phyloP scores from a whole-genome alignment of 2,113 vertebrate species.

The Crotalus horridus region DNA sequence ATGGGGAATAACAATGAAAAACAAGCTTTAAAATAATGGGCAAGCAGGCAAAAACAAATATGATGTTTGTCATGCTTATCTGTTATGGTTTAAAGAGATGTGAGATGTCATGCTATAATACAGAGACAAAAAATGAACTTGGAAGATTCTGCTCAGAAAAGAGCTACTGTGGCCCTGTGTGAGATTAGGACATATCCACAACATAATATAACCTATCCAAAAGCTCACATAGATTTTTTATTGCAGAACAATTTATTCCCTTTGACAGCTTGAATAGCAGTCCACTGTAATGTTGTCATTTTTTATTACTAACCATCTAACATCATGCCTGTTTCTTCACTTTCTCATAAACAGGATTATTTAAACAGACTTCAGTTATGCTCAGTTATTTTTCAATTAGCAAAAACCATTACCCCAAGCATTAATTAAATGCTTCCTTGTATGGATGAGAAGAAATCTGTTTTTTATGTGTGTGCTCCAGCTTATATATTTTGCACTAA shows the following conservation, averaged over 20 bases:
- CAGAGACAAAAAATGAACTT: background rate
- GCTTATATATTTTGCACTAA: constrained; percentile 42
- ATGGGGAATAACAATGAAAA: background rate
- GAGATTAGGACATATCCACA: background rate
- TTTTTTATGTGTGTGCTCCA: constrained; percentile 45
- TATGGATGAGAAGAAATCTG: constrained; percentile 43
- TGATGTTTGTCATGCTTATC: background rate
- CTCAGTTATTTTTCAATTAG: constrained; percentile 54
- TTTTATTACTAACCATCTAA: constrained; percentile 29
- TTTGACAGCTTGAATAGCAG: constrained; percentile 39
- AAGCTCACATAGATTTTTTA: constrained; percentile 10
- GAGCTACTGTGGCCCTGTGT: background rate
- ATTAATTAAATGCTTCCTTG: constrained; percentile 60
- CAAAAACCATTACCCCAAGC: constrained; percentile 45
- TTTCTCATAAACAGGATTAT: constrained; percentile 38
- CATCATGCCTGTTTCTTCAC: constrained; percentile 3
- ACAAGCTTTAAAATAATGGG: background rate
- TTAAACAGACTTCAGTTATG: constrained; percentile 43
- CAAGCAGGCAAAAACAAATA: background rate
- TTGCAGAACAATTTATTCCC: constrained; percentile 15
- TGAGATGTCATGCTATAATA: background rate
- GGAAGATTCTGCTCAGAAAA: constrained; percentile 10
- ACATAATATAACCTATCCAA: constrained; percentile 18
- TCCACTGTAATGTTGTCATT: constrained; percentile 14
- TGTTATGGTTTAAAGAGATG: background rate